Evolutionary conservation across 2,888 invertebrate species (phyloP), one percentile per base, ranked within the genome.

Genomic region (Cataglyphis livida): DNA sequence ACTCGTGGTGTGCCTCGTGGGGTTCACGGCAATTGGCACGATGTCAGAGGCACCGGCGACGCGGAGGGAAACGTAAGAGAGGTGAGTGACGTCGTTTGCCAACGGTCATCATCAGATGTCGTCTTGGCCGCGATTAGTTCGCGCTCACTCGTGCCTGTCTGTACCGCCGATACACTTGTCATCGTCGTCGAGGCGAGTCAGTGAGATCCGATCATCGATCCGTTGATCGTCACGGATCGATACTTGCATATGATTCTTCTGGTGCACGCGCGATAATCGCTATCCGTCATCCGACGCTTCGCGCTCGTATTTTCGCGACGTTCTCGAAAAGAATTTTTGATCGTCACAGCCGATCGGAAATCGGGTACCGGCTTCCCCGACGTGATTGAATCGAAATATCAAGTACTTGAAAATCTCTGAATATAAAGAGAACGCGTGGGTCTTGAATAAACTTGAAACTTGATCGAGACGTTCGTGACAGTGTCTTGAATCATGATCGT

Each of bases 21-120:
- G 62, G 71, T 75, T 73, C 48, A 66, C 61, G 57, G 64, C 83
- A 83, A 85, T 85, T 84, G 84, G 84, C 84, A 84, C 79, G 54
- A 73, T 66, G 84, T 83, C 79, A 85, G 79, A 85, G 41, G 61
- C 28, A 44, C 6, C 28, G 38, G 62, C 62, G 59, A 59, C 78
- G 78, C 59, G 75, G 41, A 54, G 64, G 59, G 75, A 81, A 79
- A 74, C 41, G 48, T 73, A 74, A 61, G 73, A 70, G 68, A 82
- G 59, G 70, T 68, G 82, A 79, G 70, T 68, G 82, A 70, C 68
- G 78, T 78, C 41, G 78, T 54, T 51, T 61, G 68, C 62, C 79
- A 70, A 70, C 73, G 78, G 79, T 79, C 66, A 66, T 66, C 62
- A 74, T 74, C 79, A 70, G 79, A 81, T 73, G 83, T 83, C 78